phyloP scores from a whole-genome alignment of 2,113 vertebrate species.

The Oncorhynchus masou region DNA sequence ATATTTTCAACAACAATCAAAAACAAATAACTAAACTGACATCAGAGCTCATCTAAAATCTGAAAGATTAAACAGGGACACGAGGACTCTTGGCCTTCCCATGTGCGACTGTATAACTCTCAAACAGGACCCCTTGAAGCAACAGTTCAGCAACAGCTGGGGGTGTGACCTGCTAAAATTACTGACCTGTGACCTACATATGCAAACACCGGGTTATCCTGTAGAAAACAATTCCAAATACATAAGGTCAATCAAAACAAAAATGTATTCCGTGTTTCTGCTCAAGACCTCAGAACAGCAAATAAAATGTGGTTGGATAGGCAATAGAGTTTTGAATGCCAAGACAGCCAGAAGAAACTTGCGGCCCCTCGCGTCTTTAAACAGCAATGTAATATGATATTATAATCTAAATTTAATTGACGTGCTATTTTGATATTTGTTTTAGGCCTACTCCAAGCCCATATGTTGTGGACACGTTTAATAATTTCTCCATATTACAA shows the following conservation, averaged over 20 bases:
- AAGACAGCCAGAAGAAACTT: conserved; percentile 1
- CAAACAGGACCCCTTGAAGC: conserved; percentile 40
- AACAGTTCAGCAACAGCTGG: conserved; percentile 68
- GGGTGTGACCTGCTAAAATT: conserved; percentile 56
- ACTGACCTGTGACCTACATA: conserved; percentile 32
- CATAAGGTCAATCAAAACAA: conserved; percentile 38
- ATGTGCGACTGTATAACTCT: conserved; percentile 44
- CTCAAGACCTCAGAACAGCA: background rate
- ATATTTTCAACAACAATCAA: no score
- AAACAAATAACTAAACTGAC: no score
- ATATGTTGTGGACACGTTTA: conserved; percentile 9
- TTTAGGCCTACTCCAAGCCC: conserved; percentile 11
- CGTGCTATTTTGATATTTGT: conserved; percentile 57
- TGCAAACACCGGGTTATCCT: conserved; percentile 47
- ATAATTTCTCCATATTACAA: background rate
- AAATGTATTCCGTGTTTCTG: background rate
- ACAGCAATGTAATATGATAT: conserved; percentile 47
- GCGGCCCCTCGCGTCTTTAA: background rate
- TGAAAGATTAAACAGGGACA: background rate
- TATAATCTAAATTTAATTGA: conserved; percentile 62
- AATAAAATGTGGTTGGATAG: background rate
- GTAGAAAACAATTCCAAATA: background rate
- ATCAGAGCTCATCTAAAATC: no score
- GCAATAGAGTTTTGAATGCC: background rate
- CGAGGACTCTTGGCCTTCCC: conserved; percentile 33